These are phyloP conservation scores for Vipera latastei DNA, from an alignment of 2,797 vertebrate species.

Conservation along the genomic window DNA sequence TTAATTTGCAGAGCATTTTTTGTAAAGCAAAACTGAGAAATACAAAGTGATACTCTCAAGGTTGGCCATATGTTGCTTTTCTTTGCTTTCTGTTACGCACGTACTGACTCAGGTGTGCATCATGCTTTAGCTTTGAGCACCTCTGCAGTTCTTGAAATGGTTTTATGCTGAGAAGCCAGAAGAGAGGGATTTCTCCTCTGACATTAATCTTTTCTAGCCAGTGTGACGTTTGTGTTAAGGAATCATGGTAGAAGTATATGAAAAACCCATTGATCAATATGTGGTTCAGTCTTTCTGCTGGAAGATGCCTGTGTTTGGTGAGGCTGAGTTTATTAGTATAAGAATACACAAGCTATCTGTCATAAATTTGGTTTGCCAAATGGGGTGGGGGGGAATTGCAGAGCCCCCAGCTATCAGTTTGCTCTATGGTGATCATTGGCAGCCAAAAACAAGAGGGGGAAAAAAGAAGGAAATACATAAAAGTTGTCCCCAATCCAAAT, in stretches of 20 bases:
- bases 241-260: not conserved
- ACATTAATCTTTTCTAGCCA: not conserved
- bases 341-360: not conserved
- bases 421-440: not conserved
- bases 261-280: not conserved
- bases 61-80: not conserved
- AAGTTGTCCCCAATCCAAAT: not conserved
- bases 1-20: not conserved
- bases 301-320: not conserved
- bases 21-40: slow-evolving; percentile 8
- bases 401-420: not conserved
- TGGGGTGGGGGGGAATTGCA: not conserved
- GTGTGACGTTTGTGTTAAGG: not conserved
- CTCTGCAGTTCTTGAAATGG: not conserved
- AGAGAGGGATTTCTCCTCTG: not conserved
- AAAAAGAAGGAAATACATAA: not conserved
- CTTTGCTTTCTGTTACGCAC: not conserved
- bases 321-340: not conserved
- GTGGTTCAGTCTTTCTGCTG: not conserved
- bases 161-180: not conserved
- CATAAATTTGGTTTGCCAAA: not conserved
- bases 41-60: not conserved
- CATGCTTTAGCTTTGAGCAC: not conserved
- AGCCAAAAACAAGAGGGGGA: not conserved
- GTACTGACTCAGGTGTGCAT: not conserved